Evolutionary conservation across 1,140 invertebrate genomes (phyloP).

Genomic region (Propsilocerus akamusi): DNA sequence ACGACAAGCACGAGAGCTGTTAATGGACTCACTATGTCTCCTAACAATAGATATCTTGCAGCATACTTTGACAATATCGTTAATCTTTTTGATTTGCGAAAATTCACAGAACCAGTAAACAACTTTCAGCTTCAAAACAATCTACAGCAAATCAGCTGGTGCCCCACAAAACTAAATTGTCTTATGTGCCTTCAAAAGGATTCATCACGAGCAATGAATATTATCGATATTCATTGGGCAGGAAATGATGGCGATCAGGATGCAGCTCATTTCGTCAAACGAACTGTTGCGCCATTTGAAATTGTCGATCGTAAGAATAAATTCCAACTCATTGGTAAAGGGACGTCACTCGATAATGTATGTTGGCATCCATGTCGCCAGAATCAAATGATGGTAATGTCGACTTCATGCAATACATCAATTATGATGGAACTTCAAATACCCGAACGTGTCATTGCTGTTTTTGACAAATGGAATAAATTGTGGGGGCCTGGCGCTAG

Average conservation of each 20-base stretch:
- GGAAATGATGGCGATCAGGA: constrained; percentile 14
- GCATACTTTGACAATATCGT: constrained; percentile 66
- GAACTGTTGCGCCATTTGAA: constrained; percentile 20
- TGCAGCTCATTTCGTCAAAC: constrained; percentile 19
- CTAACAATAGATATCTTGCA: constrained; percentile 56
- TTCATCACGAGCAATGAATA: constrained; percentile 15
- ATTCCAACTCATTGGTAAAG: constrained; percentile 12
- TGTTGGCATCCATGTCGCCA: constrained; percentile 21
- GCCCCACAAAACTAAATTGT: constrained; percentile 54
- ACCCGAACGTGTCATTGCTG: neutral
- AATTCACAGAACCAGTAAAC: constrained; percentile 69
- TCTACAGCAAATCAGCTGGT: constrained; percentile 66
- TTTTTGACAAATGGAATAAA: constrained; percentile 6
- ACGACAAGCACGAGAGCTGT: constrained; percentile 66
- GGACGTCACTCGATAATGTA: constrained; percentile 7
- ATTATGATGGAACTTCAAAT: constrained; percentile 5
- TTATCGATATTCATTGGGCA: constrained; percentile 20
- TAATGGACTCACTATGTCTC: constrained; percentile 59
- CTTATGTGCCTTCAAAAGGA: constrained; percentile 16
- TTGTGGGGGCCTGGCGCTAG: neutral
- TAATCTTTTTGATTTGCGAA: constrained; percentile 71
- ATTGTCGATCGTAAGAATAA: constrained; percentile 9
- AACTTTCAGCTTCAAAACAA: constrained; percentile 47
- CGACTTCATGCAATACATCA: constrained; percentile 8
- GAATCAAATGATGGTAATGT: constrained; percentile 17